These are phyloP conservation scores for Leptobrachium ailaonicum DNA, from an alignment of 2,113 vertebrate species.

Conservation along the genomic window DNA sequence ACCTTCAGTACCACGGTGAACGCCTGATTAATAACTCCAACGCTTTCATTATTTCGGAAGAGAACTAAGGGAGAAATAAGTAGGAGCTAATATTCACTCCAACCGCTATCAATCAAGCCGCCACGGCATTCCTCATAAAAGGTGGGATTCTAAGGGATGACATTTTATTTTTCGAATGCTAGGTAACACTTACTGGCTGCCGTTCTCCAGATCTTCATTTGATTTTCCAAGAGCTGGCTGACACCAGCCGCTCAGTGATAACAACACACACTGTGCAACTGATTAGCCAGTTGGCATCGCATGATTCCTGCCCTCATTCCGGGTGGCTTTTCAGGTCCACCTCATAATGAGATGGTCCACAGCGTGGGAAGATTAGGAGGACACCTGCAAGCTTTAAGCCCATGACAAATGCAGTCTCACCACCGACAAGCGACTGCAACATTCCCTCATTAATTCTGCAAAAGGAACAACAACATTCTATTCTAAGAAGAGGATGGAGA, in stretches of 20 bases:
- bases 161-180: constrained; percentile 15
- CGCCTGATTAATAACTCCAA: background rate
- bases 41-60: background rate
- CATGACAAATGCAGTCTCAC: constrained; percentile 49
- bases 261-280: constrained; percentile 20
- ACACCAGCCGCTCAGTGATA: constrained; percentile 38
- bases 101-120: constrained; percentile 51
- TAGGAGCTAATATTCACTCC: constrained; percentile 2
- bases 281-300: constrained; percentile 45
- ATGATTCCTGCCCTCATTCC: constrained; percentile 41
- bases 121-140: constrained; percentile 44
- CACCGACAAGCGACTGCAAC: constrained; percentile 30
- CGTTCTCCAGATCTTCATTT: constrained; percentile 40
- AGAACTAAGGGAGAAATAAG: background rate
- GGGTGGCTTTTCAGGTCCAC: constrained; percentile 56
- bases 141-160: constrained; percentile 44
- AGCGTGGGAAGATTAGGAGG: constrained; percentile 43
- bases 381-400: constrained; percentile 51
- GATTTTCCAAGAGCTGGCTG: constrained; percentile 45
- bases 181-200: constrained; percentile 43
- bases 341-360: constrained; percentile 32
- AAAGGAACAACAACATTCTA: constrained; percentile 6
- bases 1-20: background rate
- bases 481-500: constrained; percentile 11
- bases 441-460: constrained; percentile 48